These are phyloP conservation scores for Meiosimyza platycephala DNA, from an alignment of 2,888 invertebrate species.

Conservation along the genomic window DNA sequence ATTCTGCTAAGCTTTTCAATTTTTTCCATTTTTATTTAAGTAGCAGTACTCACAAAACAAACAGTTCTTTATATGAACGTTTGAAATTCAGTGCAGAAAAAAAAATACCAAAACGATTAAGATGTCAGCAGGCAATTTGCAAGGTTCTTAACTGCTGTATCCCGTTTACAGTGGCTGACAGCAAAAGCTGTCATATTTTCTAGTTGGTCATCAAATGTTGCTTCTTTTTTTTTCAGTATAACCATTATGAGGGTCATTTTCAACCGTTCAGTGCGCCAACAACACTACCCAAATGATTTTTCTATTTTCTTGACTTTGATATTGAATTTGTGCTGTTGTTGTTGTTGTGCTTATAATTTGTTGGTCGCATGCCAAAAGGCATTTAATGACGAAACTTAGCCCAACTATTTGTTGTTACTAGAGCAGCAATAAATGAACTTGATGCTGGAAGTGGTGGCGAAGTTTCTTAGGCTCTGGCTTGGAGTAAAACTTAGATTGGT, in stretches of 20 bases:
- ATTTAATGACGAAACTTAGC: slow-evolving; percentile 16
- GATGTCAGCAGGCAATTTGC: slow-evolving; percentile 31
- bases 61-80: too few relatives aligned
- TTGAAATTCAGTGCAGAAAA: background rate
- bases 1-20: background rate
- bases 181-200: background rate
- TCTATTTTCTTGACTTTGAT: background rate
- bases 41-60: too few relatives aligned
- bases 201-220: slow-evolving; percentile 7
- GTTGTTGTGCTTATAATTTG: slow-evolving; percentile 19
- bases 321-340: slow-evolving; percentile 9
- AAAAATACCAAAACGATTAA: slow-evolving; percentile 5
- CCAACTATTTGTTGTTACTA: background rate
- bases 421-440: slow-evolving; percentile 3
- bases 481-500: slow-evolving; percentile 9
- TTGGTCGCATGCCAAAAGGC: slow-evolving; percentile 27
- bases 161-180: background rate
- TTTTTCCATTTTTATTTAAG: background rate
- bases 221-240: background rate
- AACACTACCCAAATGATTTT: background rate
- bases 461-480: background rate
- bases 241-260: slow-evolving; percentile 32
- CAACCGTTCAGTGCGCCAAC: background rate
- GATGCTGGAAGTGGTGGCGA: background rate
- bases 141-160: background rate